phyloP scores from a whole-genome alignment of 2,888 invertebrate genomes.

The Microchrysa polita region DNA sequence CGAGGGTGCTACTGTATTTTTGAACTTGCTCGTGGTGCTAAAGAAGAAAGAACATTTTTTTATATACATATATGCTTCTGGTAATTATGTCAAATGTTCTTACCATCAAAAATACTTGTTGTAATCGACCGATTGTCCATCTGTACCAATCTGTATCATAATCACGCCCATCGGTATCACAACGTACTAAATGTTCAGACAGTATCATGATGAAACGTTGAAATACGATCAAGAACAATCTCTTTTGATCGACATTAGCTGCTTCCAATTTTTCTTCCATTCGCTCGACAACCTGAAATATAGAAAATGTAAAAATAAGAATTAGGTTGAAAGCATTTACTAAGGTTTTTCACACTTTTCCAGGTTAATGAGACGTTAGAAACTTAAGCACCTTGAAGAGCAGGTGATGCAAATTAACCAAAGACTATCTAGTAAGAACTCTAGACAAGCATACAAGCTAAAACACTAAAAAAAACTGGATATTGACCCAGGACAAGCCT shows the following conservation, averaged over 20 bases:
- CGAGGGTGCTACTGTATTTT: slow-evolving; percentile 94
- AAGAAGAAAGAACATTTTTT: no score
- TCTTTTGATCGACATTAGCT: slow-evolving; percentile 96
- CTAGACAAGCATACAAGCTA: no score
- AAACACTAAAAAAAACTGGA: no score
- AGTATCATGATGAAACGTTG: slow-evolving; percentile 98
- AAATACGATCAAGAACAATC: slow-evolving; percentile 95
- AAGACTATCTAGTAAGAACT: no score
- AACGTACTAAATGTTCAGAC: slow-evolving; percentile 92
- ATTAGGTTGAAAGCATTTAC: no score
- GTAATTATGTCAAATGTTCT: slow-evolving; percentile 61
- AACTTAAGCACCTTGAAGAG: no score
- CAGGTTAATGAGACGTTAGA: no score
- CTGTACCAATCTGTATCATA: slow-evolving; percentile 96
- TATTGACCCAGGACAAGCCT: no score
- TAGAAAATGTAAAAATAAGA: slow-evolving; percentile 64
- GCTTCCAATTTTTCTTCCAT: slow-evolving; percentile 96
- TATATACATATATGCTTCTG: no score
- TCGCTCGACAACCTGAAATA: slow-evolving; percentile 79
- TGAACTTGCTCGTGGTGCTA: slow-evolving; percentile 98
- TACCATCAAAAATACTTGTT: slow-evolving; percentile 94
- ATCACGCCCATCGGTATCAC: slow-evolving; percentile 92
- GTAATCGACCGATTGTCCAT: slow-evolving; percentile 93
- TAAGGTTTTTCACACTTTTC: no score
- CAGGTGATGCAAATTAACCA: no score